Base-by-base conservation (phyloP, 2,888 invertebrate genomes). In the Ochlodes sylvanus region DNA sequence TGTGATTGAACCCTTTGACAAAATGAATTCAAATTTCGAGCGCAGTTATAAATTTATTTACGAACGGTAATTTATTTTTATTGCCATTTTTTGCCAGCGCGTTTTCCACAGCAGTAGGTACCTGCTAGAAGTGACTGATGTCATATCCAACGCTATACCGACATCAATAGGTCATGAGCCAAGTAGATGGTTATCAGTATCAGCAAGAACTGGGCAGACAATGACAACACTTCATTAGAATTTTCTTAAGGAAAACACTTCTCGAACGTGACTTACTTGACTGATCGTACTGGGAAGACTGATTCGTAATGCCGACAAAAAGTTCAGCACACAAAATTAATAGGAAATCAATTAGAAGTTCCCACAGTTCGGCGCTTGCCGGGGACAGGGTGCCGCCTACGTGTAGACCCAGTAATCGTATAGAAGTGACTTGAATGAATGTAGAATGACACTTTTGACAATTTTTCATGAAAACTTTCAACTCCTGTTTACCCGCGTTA, bases 281-380 rank as follows among this genome's bases (percentile, higher is more conserved):
- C 38, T 34, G n/a, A 7, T 14, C 41, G 63, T 54, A 63, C 54
- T 32, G 55, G n/a, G 63, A 54, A 42, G 65, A 70, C 68, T 50
- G 64, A 65, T 68, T 62, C 65, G 69, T 68, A 69, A 69, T 61
- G 47, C 17, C 9, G 63, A 67, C 69, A 76, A 75, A 75, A 76
- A 74, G 66, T 68, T 69, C 54, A 70, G 63, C 70, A 68, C 71
- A 70, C 69, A 73, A 71, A 72, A 72, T 77, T 79, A 77, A 77
- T 78, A 76, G 76, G 79, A 81, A 84, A 80, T 80, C 81, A 80
- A 83, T 83, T 83, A 76, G 58, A 65, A 58, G 75, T 78, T 76
- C 79, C 79, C 78, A 76, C 78, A 79, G 38, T 15, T 44, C 41
- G 62, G 42, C 76, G 78, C 75, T 71, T 72, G 73, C 75, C 73